Evolutionary conservation across 2,888 invertebrate genomes (phyloP), one percentile per base, ranked within the genome.

Genomic region (Caenorhabditis doughertyi): DNA sequence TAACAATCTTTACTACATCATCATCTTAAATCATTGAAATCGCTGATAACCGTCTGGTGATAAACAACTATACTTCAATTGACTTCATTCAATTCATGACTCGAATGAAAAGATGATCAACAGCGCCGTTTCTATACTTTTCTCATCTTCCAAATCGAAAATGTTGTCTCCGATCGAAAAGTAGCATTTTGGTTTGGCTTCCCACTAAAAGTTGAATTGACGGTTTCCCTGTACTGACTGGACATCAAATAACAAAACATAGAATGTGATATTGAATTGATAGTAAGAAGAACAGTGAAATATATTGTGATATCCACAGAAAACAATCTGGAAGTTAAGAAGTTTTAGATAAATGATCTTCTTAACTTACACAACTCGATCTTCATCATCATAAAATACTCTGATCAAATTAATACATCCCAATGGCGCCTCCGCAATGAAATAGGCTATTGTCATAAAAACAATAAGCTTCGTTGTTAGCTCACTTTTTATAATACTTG

Each of bases 341-440:
- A 32, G 9, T 7, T 7, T 32, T 7, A 32, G 4, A 7, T 32
- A 4, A 32, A 7, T 32, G 4, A 7, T 32, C 9, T 32, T 32
- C 4, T 32, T 32, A 18, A 53, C 62, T 72, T 23, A 72, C 62
- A 18, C 16, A 35, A 53, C 18, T 13, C 23, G 9, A 53, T 53
- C 62, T 25, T 32, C 23, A 8, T 35, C 3, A 7, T 70, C 51
- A 49, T 29, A 62, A 32, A 53, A 56, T 16, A 56, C 68, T n/a
- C 56, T 49, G 0, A 62, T 32, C 9, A 64, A n/a, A 7, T 58
- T 39, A 7, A 58, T 27, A 0, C 53, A n/a, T 5, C 73, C 73
- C 7, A 64, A 44, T 0, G 62, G 73, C 13, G 27, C 62, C 27
- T 73, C 73, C 7, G 55, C 64, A 27, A 73, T 55, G 18, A 73